A percentile compares a stretch with the other conserved stretches of the same genome.
These are phyloP conservation scores for Octodonta nipae DNA, from an alignment of 2,888 invertebrate genomes.

Conservation along the genomic window DNA sequence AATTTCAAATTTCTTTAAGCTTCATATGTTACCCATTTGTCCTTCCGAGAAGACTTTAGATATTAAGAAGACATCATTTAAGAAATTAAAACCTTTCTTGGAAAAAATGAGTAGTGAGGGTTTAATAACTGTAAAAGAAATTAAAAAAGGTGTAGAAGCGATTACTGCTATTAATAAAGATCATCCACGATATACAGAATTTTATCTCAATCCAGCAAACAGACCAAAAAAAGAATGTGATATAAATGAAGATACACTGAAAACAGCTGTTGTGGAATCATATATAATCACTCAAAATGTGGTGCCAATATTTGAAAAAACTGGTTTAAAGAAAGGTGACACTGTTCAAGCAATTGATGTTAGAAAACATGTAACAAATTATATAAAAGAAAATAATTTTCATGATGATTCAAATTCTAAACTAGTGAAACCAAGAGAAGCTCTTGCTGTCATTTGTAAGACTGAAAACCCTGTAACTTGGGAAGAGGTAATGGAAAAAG, in stretches of 20 bases:
- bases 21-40: constrained; percentile 49
- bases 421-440: constrained; percentile 43
- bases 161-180: constrained; percentile 50
- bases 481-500: constrained; percentile 55
- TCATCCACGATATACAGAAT: constrained; percentile 41
- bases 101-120: constrained; percentile 60
- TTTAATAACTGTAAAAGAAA: constrained; percentile 47
- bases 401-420: constrained; percentile 38
- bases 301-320: constrained; percentile 46
- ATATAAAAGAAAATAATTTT: constrained; percentile 50
- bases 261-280: constrained; percentile 46
- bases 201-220: constrained; percentile 34
- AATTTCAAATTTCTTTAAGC: constrained; percentile 69
- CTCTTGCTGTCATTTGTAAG: constrained; percentile 29
- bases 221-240: constrained; percentile 22
- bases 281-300: constrained; percentile 55
- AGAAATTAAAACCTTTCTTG: constrained; percentile 77
- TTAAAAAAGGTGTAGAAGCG: constrained; percentile 70
- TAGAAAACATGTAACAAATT: constrained; percentile 53
- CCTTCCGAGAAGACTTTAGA: constrained; percentile 59
- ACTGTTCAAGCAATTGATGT: constrained; percentile 41
- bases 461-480: constrained; percentile 45
- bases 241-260: constrained; percentile 34
- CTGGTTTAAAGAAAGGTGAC: constrained; percentile 38
- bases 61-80: constrained; percentile 76